Evolutionary conservation across 2,888 invertebrate species (phyloP).

Genomic region (Troides helena): DNA sequence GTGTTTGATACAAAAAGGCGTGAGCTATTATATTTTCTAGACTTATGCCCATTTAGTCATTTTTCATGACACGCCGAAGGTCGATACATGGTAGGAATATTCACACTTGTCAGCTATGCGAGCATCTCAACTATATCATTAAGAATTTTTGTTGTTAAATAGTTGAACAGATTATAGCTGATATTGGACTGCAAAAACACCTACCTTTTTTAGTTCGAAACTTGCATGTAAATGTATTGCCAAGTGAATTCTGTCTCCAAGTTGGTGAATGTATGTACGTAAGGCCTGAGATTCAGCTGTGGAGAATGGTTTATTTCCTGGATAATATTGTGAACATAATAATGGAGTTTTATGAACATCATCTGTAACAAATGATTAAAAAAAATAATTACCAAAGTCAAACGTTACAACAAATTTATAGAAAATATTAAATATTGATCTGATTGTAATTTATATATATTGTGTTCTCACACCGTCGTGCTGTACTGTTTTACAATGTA

Average conservation of each 20-base stretch:
- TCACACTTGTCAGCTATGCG: too few species aligned
- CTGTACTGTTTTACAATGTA: too few species aligned
- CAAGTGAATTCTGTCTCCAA: slow-evolving; percentile 54
- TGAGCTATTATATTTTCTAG: too few species aligned
- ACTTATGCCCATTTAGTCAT: too few species aligned
- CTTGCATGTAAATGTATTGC: slow-evolving; percentile 70
- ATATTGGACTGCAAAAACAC: neutral
- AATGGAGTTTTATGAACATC: slow-evolving; percentile 62
- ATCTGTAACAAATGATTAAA: slow-evolving; percentile 44
- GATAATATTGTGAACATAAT: slow-evolving; percentile 64
- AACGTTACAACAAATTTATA: neutral
- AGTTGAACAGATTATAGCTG: too few species aligned
- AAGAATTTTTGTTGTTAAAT: neutral
- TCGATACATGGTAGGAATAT: too few species aligned
- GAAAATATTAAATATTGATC: too few species aligned
- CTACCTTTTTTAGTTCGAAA: slow-evolving; percentile 61
- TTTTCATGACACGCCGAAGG: too few species aligned
- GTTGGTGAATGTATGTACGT: slow-evolving; percentile 55
- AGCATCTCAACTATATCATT: neutral
- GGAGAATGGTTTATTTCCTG: slow-evolving; percentile 66
- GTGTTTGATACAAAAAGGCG: too few species aligned
- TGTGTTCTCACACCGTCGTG: too few species aligned
- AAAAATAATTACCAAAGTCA: neutral
- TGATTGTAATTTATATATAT: too few species aligned
- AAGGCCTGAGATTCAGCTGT: slow-evolving; percentile 63